Conservation (phyloP, 1,140 invertebrate genomes). For the Maconellicoccus hirsutus region DNA sequence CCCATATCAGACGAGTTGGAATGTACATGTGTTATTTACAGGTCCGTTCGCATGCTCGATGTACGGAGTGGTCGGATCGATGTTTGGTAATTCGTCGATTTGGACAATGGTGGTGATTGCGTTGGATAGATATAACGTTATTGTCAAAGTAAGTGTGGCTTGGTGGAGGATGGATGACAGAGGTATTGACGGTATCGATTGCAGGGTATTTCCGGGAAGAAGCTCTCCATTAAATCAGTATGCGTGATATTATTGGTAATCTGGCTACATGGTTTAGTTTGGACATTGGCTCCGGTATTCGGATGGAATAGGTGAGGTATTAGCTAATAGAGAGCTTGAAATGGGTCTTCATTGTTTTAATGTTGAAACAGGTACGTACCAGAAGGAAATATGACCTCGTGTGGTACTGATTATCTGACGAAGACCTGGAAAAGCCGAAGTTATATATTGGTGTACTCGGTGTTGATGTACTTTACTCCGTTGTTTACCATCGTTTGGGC, state of each 20-base stretch:
- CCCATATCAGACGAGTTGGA: neutral
- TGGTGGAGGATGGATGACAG: no score
- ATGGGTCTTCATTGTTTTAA: no score
- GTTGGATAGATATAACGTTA: conserved; percentile 72
- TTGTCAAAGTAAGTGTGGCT: conserved; percentile 46
- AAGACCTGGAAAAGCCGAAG: conserved; percentile 50
- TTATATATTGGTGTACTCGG: conserved; percentile 54
- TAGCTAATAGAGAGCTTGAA: no score
- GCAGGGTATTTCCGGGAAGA: conserved; percentile 53
- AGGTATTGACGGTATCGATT: no score
- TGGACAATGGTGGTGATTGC: conserved; percentile 74
- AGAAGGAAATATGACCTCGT: conserved; percentile 80
- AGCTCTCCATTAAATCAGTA: conserved; percentile 54
- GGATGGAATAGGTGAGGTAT: conserved; percentile 77
- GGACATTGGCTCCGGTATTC: conserved; percentile 60
- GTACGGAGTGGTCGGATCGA: conserved; percentile 62
- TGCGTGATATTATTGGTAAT: conserved; percentile 52
- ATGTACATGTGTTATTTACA: conserved; percentile 28
- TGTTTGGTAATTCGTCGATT: conserved; percentile 68
- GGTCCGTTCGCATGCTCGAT: conserved; percentile 68
- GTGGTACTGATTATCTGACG: conserved; percentile 68
- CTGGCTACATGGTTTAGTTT: conserved; percentile 52
- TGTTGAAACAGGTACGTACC: conserved; percentile 67
- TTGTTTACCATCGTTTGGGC: conserved; percentile 59
- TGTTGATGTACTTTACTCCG: conserved; percentile 61